Base-by-base conservation (phyloP, 2,888 invertebrate species). In the Mechanitis mazaeus region DNA sequence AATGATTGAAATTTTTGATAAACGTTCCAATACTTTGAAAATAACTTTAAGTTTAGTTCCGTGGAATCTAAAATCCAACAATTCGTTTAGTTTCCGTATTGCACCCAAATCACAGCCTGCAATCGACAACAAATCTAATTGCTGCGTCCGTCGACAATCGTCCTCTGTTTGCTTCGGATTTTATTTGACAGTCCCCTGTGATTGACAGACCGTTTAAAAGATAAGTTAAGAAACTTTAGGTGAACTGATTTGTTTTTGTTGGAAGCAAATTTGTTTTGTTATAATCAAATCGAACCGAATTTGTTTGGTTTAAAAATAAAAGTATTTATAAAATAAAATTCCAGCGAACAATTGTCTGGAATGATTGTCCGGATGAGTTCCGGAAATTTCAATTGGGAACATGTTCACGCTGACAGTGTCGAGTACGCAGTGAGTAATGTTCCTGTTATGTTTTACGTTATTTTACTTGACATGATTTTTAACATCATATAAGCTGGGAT, bases 301-400 rank as follows among this genome's bases (percentile, higher is more conserved):
- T 2, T 38, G 38, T 38, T 38, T 38, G 4, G 5, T 42, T 42
- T 42, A 9, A 9, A 7, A 11, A 42, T 42, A 42, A 3, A 6
- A 35, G 35, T 35, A 35, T 35, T 35, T 35, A 35, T 42, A 9
- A 42, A 42, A 42, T 42, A 42, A 9, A 42, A 9, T 42, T 42
- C 42, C 42, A 42, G 42, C 35, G 35, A 35, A 35, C 35, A 35
- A 35, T 42, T 42, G 11, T 42, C 11, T 11, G 9, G 28, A 31
- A n/a, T 6, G 50, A 9, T 31, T 58, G 58, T 50, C 55, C 59
- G 59, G 55, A 33, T 45, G 54, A 33, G 54, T 38, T 31, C 54
- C 55, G 60, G 60, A 60, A 56, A 50, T 31, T 55, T 33, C 56
- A 60, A 60, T 56, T 60, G 33, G 53, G 45, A 11, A 35, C 53